Percentiles rank a stretch among this genome's conserved stretches.
Conservation (phyloP, 2,888 invertebrate genomes). For the Tetheella fluctuosa region DNA sequence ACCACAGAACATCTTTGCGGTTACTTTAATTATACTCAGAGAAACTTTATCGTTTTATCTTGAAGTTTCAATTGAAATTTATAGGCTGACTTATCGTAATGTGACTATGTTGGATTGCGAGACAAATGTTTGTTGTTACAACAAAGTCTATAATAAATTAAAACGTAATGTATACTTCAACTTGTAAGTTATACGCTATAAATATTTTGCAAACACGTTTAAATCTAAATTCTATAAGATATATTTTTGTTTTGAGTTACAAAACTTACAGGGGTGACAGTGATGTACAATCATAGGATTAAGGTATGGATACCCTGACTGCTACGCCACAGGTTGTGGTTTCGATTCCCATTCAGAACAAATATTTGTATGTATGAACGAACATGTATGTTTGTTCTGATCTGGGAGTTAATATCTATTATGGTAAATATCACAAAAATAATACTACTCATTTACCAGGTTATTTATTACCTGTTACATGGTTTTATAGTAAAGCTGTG, state of each 20-base stretch:
- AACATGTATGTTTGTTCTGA: no score
- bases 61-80: conserved; percentile 5
- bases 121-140: conserved; percentile 1
- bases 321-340: no score
- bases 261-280: not conserved
- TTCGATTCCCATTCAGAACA: no score
- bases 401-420: no score
- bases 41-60: conserved; percentile 11
- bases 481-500: no score
- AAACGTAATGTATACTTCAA: not conserved
- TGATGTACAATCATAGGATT: no score
- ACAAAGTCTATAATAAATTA: not conserved
- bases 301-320: no score
- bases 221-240: not conserved
- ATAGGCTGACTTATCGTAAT: not conserved
- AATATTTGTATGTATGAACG: no score
- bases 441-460: no score
- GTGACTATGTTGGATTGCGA: conserved; percentile 4
- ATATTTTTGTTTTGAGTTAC: not conserved
- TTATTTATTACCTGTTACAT: no score
- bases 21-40: conserved; percentile 9
- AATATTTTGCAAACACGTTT: not conserved
- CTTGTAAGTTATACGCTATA: not conserved
- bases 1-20: conserved; percentile 1
- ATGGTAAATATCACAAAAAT: no score